Evolutionary conservation across 2,888 invertebrate species (phyloP).

Genomic region (Ferrisia virgata): DNA sequence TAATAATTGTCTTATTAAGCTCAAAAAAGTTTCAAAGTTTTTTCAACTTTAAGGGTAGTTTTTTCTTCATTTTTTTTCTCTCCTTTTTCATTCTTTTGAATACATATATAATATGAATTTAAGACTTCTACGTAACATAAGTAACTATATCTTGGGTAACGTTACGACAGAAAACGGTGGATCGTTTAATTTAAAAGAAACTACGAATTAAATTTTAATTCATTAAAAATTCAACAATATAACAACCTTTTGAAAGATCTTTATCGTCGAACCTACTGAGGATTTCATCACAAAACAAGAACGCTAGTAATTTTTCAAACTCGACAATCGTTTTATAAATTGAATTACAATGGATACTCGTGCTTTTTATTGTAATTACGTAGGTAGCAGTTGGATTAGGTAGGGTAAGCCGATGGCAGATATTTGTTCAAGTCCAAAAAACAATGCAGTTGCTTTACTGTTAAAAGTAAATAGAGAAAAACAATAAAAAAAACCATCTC

Average conservation of each 20-base stretch:
- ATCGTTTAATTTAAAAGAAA: conserved; percentile 23
- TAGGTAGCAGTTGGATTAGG: no score
- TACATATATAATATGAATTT: neutral
- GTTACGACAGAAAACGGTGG: neutral
- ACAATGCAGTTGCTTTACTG: neutral
- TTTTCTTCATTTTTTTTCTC: conserved; percentile 6
- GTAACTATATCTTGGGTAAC: neutral
- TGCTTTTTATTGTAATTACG: neutral
- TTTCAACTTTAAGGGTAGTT: conserved; percentile 5
- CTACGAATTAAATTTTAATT: neutral
- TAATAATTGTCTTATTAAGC: conserved; percentile 38
- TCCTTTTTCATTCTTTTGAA: neutral
- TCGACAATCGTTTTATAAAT: neutral
- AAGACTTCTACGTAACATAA: neutral
- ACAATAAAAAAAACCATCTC: neutral
- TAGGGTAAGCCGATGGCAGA: neutral
- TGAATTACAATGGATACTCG: neutral
- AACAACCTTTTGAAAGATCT: neutral
- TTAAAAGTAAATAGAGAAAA: neutral
- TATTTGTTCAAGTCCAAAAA: neutral
- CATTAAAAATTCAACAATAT: conserved; percentile 18
- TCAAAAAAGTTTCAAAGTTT: conserved; percentile 25
- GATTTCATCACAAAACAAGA: neutral
- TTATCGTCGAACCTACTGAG: neutral
- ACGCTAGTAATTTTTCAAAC: neutral